These are phyloP conservation scores for Oryctolagus cuniculus DNA, from an alignment of 2,113 vertebrate species.

Conservation along the genomic window DNA sequence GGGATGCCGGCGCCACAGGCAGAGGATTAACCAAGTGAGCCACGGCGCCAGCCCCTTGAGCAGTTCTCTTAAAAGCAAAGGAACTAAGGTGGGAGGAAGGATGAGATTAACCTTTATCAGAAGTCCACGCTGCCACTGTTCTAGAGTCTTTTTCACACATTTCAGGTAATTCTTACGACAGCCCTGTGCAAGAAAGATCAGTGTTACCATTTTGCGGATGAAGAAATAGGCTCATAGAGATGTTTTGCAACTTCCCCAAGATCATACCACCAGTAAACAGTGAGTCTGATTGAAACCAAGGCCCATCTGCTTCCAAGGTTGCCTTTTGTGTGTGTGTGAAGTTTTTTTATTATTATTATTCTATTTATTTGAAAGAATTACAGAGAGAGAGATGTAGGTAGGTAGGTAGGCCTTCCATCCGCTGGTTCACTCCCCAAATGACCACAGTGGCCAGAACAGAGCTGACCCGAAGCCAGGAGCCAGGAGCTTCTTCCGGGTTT, in stretches of 20 bases:
- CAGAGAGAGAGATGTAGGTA: too few relatives aligned
- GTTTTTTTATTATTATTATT: too few relatives aligned
- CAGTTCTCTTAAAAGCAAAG: conserved; percentile 20
- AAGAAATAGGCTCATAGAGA: conserved; percentile 10
- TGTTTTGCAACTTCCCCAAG: conserved; percentile 22
- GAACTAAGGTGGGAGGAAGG: neutral
- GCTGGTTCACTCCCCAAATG: too few relatives aligned
- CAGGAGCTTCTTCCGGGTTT: too few relatives aligned
- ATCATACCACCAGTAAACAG: neutral
- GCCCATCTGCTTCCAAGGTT: neutral
- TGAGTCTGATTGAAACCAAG: neutral
- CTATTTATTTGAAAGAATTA: too few relatives aligned
- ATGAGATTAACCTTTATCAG: neutral
- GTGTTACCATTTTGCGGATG: neutral
- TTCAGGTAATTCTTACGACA: neutral
- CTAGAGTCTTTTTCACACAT: neutral
- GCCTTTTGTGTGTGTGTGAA: neutral
- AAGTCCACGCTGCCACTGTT: neutral
- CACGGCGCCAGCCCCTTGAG: neutral
- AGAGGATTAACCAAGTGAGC: too few relatives aligned
- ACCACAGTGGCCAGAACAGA: too few relatives aligned
- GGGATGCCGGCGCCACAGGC: too few relatives aligned
- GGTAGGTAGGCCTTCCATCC: too few relatives aligned
- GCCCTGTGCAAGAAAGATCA: neutral
- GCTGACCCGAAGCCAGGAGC: too few relatives aligned